Conservation (phyloP, 2,113 vertebrate species). For the Sinocyclocheilus anophthalmus region DNA sequence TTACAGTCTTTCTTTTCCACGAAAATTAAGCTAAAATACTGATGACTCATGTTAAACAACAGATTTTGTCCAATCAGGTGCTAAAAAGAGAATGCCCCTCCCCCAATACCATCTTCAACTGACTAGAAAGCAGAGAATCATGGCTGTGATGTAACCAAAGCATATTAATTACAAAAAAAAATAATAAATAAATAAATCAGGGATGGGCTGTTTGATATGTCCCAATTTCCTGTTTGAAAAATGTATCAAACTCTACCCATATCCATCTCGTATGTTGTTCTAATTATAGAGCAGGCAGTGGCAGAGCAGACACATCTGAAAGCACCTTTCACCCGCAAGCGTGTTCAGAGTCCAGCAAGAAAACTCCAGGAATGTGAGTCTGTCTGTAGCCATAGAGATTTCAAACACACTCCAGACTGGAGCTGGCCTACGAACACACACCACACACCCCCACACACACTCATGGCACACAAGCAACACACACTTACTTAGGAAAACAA, state of each 20-base stretch:
- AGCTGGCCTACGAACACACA: neutral
- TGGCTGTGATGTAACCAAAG: neutral
- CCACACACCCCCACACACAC: neutral
- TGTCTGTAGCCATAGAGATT: constrained; percentile 33
- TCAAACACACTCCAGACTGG: constrained; percentile 33
- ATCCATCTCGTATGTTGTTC: neutral
- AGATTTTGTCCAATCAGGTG: too few species aligned
- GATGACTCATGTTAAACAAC: too few species aligned
- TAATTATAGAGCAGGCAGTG: constrained; percentile 9
- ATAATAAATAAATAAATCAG: neutral
- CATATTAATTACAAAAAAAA: neutral
- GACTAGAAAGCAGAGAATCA: neutral
- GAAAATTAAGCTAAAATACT: too few species aligned
- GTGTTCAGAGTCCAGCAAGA: constrained; percentile 10
- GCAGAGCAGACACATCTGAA: neutral
- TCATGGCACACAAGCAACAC: neutral
- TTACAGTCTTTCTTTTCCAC: too few species aligned
- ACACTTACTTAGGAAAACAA: neutral
- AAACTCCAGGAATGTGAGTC: constrained; percentile 26
- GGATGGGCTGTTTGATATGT: neutral
- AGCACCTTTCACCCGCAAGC: constrained; percentile 14
- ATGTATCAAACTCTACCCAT: neutral
- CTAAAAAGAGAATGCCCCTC: too few species aligned
- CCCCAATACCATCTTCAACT: too few species aligned
- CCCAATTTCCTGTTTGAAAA: neutral